These are phyloP conservation scores for Glareola pratincola DNA, from an alignment of 2,113 vertebrate species.

Conservation along the genomic window DNA sequence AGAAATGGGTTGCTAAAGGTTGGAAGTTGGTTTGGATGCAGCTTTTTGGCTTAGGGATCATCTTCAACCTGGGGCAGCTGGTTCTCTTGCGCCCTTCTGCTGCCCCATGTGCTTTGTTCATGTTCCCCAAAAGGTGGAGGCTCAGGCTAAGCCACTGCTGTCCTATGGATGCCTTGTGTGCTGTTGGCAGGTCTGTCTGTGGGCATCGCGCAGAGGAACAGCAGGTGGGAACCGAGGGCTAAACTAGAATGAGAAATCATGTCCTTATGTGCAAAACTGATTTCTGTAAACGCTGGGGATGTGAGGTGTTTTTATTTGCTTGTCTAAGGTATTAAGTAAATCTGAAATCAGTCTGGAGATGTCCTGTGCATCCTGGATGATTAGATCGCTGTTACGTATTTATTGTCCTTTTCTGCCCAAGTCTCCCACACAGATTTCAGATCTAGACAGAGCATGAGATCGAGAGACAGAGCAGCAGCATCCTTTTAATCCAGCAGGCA, in stretches of 20 bases:
- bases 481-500: background rate
- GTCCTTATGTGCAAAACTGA: accelerated
- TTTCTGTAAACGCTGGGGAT: background rate
- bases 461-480: background rate
- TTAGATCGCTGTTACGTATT: background rate
- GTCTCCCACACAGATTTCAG: background rate
- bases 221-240: background rate
- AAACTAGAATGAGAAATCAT: background rate
- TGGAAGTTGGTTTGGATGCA: background rate
- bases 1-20: background rate
- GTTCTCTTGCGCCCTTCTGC: background rate
- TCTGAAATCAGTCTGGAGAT: background rate
- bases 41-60: background rate
- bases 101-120: background rate
- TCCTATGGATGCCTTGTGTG: background rate
- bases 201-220: background rate
- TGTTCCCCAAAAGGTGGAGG: background rate
- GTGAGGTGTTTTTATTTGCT: background rate
- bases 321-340: background rate
- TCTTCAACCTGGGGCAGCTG: background rate
- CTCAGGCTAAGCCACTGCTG: background rate
- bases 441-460: background rate
- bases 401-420: background rate
- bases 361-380: background rate
- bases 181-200: background rate